A percentile compares a stretch with the other conserved stretches of the same genome.
Conservation (phyloP, 1,140 invertebrate species). For the Brachionus manjavacas region DNA sequence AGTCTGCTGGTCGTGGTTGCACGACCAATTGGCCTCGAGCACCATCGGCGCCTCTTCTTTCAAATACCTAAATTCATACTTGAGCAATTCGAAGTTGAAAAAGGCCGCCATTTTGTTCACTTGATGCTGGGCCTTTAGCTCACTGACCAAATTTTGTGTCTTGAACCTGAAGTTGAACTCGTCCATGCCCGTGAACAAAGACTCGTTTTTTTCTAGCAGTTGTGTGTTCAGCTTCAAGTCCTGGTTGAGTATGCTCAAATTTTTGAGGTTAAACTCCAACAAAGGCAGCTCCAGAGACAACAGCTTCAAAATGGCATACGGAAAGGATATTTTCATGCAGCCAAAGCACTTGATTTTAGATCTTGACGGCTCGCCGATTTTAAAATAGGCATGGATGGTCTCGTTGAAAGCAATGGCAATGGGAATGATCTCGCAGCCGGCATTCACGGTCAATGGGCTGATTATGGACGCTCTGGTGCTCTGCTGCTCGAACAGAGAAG, state of each 20-base stretch:
- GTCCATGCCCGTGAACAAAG: background rate
- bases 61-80: slow-evolving; percentile 15
- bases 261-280: background rate
- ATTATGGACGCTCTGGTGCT: slow-evolving; percentile 25
- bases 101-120: slow-evolving; percentile 19
- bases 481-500: slow-evolving; percentile 28
- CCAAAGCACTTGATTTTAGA: slow-evolving; percentile 37
- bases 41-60: slow-evolving; percentile 1
- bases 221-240: slow-evolving; percentile 10
- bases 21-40: background rate
- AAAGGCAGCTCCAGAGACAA: background rate
- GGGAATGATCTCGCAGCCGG: background rate
- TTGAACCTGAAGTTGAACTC: slow-evolving; percentile 31
- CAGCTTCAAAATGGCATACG: slow-evolving; percentile 10
- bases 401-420: slow-evolving; percentile 33
- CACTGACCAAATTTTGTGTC: background rate
- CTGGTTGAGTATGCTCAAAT: background rate
- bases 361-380: background rate
- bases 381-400: slow-evolving; percentile 41
- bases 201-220: background rate
- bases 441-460: slow-evolving; percentile 1
- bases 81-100: slow-evolving; percentile 35
- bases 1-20: background rate
- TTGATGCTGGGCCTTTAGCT: background rate
- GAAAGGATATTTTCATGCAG: slow-evolving; percentile 30